Evolutionary conservation across 2,113 vertebrate genomes (phyloP).

Genomic region (Polypterus senegalus): DNA sequence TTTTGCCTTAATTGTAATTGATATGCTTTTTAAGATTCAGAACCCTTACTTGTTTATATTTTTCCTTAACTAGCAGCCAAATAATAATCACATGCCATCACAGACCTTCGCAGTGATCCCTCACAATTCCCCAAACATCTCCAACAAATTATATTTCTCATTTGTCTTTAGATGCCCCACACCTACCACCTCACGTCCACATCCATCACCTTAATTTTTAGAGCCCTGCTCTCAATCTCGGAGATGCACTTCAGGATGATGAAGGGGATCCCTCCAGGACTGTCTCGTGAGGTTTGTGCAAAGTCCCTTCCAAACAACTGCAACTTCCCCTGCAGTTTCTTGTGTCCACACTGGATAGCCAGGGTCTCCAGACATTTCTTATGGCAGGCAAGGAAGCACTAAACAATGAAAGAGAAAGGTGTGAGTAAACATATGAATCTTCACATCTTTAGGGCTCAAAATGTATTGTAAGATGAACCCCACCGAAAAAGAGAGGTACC

Average conservation of each 20-base stretch:
- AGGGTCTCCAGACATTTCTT: constrained; percentile 91
- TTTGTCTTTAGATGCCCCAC: not conserved
- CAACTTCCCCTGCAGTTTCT: constrained; percentile 85
- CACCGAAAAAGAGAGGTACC: not conserved
- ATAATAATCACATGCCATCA: too few relatives aligned
- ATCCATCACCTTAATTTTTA: constrained; percentile 73
- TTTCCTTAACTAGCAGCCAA: too few relatives aligned
- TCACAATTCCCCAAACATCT: too few relatives aligned
- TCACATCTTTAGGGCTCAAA: too few relatives aligned
- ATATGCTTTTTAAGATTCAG: too few relatives aligned
- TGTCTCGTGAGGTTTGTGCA: constrained; percentile 39
- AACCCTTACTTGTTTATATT: too few relatives aligned
- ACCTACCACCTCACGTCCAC: not conserved
- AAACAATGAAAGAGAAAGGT: rapidly evolving
- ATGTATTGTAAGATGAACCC: not conserved
- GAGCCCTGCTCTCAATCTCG: constrained; percentile 75
- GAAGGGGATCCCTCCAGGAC: constrained; percentile 71
- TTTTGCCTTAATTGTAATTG: too few relatives aligned
- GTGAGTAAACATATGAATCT: not conserved
- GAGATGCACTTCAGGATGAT: constrained; percentile 77
- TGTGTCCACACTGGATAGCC: constrained; percentile 90
- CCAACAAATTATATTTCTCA: too few relatives aligned
- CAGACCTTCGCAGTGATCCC: too few relatives aligned
- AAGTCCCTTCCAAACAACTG: constrained; percentile 87
- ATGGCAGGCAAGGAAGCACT: constrained; percentile 92